phyloP scores from a whole-genome alignment of 2,797 vertebrate species.

The Onychomys torridus region DNA sequence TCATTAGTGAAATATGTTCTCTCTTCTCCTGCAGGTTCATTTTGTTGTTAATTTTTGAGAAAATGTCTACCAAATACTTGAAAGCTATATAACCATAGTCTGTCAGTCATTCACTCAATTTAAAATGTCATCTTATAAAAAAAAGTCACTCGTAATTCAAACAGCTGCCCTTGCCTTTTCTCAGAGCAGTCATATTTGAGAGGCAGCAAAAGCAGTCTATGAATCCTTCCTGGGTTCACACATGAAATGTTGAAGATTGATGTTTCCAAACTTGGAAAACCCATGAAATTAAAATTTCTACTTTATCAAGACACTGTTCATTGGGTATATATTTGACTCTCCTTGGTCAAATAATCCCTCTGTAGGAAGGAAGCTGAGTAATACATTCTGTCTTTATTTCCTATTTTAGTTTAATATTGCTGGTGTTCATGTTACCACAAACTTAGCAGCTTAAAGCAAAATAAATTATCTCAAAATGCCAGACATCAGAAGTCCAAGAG shows the following conservation, averaged over 20 bases:
- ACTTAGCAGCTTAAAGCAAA: neutral
- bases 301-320: neutral
- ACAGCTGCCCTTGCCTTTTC: constrained; percentile 18
- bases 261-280: constrained; percentile 36
- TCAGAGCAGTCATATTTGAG: constrained; percentile 8
- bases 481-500: constrained; percentile 14
- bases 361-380: neutral
- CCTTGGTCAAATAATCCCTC: constrained; percentile 2
- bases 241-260: neutral
- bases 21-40: constrained; percentile 54
- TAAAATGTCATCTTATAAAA: constrained; percentile 50
- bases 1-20: constrained; percentile 48
- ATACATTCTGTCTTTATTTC: neutral
- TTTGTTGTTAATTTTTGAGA: constrained; percentile 65
- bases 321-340: neutral
- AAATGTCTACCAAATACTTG: constrained; percentile 61
- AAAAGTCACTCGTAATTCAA: constrained; percentile 38
- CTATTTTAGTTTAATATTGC: neutral
- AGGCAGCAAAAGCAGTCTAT: neutral
- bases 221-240: neutral
- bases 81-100: constrained; percentile 29
- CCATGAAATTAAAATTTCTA: constrained; percentile 29
- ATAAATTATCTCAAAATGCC: constrained; percentile 2
- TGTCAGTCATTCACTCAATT: constrained; percentile 45
- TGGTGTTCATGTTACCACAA: constrained; percentile 6